Evolutionary conservation across 2,113 vertebrate species (phyloP), one percentile per base, ranked within the genome.

Genomic region (Aldabrachelys gigantea): DNA sequence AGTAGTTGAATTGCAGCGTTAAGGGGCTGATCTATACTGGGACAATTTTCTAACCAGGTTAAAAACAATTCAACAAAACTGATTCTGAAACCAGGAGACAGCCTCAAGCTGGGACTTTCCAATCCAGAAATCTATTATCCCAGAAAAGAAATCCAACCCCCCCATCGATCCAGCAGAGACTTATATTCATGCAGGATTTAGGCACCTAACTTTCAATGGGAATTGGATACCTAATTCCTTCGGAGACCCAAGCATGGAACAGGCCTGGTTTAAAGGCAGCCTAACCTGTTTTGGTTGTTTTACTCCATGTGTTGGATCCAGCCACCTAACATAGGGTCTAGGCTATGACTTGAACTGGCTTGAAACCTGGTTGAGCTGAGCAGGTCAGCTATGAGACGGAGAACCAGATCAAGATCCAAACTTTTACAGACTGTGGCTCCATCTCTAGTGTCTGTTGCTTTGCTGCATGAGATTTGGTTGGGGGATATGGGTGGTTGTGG

Each of bases 1-100:
- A 25, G 5, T 0, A 0, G 1, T 50, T 5, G 12, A 2, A 1
- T 75, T 47, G 16, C 19, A 21, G 80, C 25, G 44, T 53, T 6
- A 3, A 44, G 29, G 12, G n/a, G 27, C 13, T 27, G 13, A 54
- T 41, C 65, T 54, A 47, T 13, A n/a, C 3, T 5, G 24, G 47
- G 12, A 10, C 35, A n/a, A 12, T 12, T n/a, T 52, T 47, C 41
- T 75, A 89, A 79, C n/a, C 22, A 54, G 12, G 31, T 69, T 69
- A 52, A 85, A 86, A 76, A 54, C 85, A 29, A 44, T 47, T 57
- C 56, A 72, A 29, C 44, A 56, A 83, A 76, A 2, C 10, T 35
- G 1, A 27, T 84, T 65, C n/a, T 25, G 12, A 52, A 8, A 19
- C 2, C 2, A 3, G 3, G 3, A 1, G 16, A 1, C 22, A 35